Base-by-base conservation (phyloP, 1,140 invertebrate species). In the Subanguina moxae region DNA sequence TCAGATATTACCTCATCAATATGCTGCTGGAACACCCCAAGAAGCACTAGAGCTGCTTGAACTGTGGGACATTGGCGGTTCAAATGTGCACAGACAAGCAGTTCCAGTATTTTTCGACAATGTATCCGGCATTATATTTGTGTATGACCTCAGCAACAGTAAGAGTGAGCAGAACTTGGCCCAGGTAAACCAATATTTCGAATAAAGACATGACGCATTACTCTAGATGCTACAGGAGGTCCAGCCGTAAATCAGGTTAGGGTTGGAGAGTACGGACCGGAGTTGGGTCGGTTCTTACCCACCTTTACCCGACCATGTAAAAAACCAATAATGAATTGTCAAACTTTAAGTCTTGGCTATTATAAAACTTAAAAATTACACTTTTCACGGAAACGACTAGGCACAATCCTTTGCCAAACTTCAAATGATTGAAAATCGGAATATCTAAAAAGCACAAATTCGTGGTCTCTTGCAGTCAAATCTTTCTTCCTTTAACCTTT, bases 21-120 rank as follows among this genome's bases (percentile, higher is more conserved):
- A 62, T 43, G 61, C 67, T 23, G 74, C 74, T 23, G 74, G 74
- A 42, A 76, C 74, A 25, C 75, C 74, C n/a, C 63, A 74, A 17
- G 74, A 76, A 52, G 46, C 45, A 25, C 59, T 65, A 9, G 74
- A 76, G 63, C 32, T 77, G 56, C 30, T 76, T 21, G 74, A 76
- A 62, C 57, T 76, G 19, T 76, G 74, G 74, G 74, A 76, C 48
- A 63, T 76, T 59, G 74, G 74, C 17, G 74, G 74, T 1, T 56
- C 71, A 17, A 73, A 68, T 58, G 23, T 52, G 11, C 74, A 76
- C 32, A 64, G 74, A 15, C 32, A 57, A 43, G 76, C 74, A 9
- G 59, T 43, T 38, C 17, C 32, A 8, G 65, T 76, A 3, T 76
- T 75, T 59, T 62, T 72, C 65, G 74, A 78, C 30, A 68, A 76